These are phyloP conservation scores for Brachionus angularis DNA, from an alignment of 1,140 invertebrate genomes.

Conservation along the genomic window DNA sequence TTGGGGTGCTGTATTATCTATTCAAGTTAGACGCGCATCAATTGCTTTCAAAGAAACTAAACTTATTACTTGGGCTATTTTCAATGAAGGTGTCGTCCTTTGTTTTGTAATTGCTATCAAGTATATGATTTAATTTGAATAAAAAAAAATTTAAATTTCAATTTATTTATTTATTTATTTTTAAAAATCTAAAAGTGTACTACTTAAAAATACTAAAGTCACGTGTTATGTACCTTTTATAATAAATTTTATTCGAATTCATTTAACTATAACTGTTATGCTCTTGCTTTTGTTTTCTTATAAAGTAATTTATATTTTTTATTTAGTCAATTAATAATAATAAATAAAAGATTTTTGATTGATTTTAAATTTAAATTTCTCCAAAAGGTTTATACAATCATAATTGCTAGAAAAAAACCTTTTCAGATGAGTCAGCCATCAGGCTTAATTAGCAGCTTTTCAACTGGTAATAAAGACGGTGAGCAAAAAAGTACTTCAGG, in stretches of 20 bases:
- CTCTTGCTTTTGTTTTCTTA: slow-evolving; percentile 38
- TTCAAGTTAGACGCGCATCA: slow-evolving; percentile 42
- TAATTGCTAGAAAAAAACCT: slow-evolving; percentile 29
- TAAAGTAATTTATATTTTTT: slow-evolving; percentile 10
- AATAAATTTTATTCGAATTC: slow-evolving; percentile 42
- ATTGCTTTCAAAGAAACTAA: slow-evolving; percentile 44
- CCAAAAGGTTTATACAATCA: slow-evolving; percentile 15
- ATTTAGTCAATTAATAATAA: not conserved
- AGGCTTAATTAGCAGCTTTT: slow-evolving; percentile 5
- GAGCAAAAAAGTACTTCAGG: slow-evolving; percentile 34
- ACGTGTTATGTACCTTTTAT: slow-evolving; percentile 41
- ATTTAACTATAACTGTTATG: slow-evolving; percentile 41
- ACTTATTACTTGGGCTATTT: slow-evolving; percentile 41
- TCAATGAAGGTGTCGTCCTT: slow-evolving; percentile 24
- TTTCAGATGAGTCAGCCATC: slow-evolving; percentile 4
- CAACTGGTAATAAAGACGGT: slow-evolving; percentile 26
- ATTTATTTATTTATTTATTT: not conserved
- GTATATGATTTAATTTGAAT: slow-evolving; percentile 2
- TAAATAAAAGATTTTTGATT: too few species aligned
- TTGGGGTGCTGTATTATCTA: slow-evolving; percentile 38
- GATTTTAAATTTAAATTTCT: too few species aligned
- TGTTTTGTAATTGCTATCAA: slow-evolving; percentile 41
- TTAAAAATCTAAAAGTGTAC: slow-evolving; percentile 29
- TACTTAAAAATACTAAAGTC: slow-evolving; percentile 38
- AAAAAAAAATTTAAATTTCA: not conserved